Evolutionary conservation across 2,797 vertebrate genomes (phyloP), one percentile per base, ranked within the genome.

Genomic region (Eurystomus glaucurus): DNA sequence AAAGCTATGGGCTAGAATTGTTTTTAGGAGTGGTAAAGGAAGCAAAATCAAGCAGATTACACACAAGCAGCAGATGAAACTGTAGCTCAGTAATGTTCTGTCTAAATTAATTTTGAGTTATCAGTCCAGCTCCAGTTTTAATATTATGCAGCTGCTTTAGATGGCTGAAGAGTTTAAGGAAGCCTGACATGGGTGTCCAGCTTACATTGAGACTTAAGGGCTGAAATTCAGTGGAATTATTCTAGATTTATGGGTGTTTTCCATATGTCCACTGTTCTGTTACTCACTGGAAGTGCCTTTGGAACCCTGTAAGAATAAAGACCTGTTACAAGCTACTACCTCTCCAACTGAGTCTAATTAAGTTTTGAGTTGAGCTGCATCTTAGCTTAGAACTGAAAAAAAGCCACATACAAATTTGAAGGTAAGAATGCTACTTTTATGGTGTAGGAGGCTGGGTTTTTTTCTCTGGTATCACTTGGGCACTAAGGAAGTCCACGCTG

Each of bases 271-370:
- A 28, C 31, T 91, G 52, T 75, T 85, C 33, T 75, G 37, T 96
- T 94, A 84, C 52, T 91, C 35, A 26, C 54, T 95, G 79, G 72
- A 96, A 95, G 82, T 93, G 76, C 93, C 91, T 95, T 90, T 84
- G 86, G 65, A 94, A 91, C 33, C 35, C 45, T 90, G 55, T 91
- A 93, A 95, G 69, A 96, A 88, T 93, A 96, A 97, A 97, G 88
- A 69, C 43, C 20, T 93, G 12, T 93, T 92, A 64, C 33, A 90
- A 93, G 60, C 75, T 85, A 65, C 60, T 79, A 19, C 75, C 60
- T 95, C 84, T 95, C 52, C 83, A 70, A 31, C 2, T 52, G 74
- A 97, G 72, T 96, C 83, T 95, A 89, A 94, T 94, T 88, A 79
- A 76, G 29, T 61, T 88, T 90, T 0, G 0, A 79, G 55, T 48